A percentile compares a stretch with the other conserved stretches of the same genome.
These are phyloP conservation scores for Potamarius usumacintae DNA, from an alignment of 2,113 vertebrate genomes.

Conservation along the genomic window DNA sequence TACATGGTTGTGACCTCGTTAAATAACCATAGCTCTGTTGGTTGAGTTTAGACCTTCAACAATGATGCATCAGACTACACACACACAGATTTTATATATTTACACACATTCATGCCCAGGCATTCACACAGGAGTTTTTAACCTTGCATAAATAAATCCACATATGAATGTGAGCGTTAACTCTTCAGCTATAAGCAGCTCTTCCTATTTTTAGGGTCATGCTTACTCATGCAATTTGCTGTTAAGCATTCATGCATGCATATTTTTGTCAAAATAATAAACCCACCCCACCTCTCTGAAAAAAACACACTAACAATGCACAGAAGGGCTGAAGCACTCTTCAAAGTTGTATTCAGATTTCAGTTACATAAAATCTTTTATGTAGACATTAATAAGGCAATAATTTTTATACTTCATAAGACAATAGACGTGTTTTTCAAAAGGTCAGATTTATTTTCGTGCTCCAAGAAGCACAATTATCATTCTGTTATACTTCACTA, in stretches of 20 bases:
- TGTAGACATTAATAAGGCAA: neutral
- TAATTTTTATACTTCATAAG: neutral
- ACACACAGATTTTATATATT: neutral
- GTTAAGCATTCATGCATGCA: conserved; percentile 39
- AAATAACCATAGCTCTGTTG: conserved; percentile 23
- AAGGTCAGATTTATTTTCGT: neutral
- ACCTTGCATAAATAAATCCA: conserved; percentile 9
- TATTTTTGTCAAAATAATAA: conserved; percentile 34
- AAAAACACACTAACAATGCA: conserved; percentile 4
- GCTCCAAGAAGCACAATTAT: neutral
- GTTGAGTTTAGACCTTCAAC: conserved; percentile 20
- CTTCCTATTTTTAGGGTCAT: conserved; percentile 11
- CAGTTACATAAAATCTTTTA: neutral
- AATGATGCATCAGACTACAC: conserved; percentile 13
- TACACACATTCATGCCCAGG: neutral
- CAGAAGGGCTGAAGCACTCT: neutral
- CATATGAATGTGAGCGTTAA: neutral
- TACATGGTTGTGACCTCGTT: conserved; percentile 32
- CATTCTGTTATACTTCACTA: neutral
- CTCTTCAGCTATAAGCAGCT: neutral
- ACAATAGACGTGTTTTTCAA: neutral
- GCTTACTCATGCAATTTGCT: conserved; percentile 38
- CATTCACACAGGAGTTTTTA: neutral
- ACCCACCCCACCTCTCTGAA: neutral
- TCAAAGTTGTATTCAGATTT: neutral